phyloP scores from a whole-genome alignment of 2,888 invertebrate species.

The Phasia obesa region DNA sequence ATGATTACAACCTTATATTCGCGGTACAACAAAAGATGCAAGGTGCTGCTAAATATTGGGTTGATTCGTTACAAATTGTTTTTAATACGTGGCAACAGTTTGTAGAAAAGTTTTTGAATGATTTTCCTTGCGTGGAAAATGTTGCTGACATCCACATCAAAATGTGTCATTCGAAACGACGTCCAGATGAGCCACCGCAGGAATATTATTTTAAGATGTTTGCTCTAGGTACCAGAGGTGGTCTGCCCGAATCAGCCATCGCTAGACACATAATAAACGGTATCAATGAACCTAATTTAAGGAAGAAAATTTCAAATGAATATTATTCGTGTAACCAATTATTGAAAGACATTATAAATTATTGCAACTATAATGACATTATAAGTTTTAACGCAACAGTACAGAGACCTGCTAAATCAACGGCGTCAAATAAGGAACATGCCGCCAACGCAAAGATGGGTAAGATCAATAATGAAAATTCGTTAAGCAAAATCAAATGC shows the following conservation, averaged over 20 bases:
- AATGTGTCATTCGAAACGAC: constrained; percentile 51
- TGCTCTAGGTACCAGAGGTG: constrained; percentile 51
- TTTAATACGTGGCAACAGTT: constrained; percentile 60
- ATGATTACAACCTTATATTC: constrained; percentile 51
- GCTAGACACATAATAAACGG: constrained; percentile 63
- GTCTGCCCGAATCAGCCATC: constrained; percentile 60
- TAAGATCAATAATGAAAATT: neutral
- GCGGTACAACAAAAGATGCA: constrained; percentile 66
- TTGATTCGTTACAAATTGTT: constrained; percentile 60
- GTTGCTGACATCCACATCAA: constrained; percentile 27
- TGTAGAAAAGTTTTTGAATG: constrained; percentile 34
- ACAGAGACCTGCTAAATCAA: neutral
- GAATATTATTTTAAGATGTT: constrained; percentile 68
- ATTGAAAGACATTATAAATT: constrained; percentile 42
- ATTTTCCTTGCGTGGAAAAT: constrained; percentile 65
- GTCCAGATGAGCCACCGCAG: constrained; percentile 25
- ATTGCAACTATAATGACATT: constrained; percentile 59
- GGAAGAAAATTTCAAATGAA: constrained; percentile 50
- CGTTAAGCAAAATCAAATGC: constrained; percentile 10
- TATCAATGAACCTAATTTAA: constrained; percentile 61
- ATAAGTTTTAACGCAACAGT: constrained; percentile 1
- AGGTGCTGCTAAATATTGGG: constrained; percentile 62
- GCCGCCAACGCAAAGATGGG: neutral
- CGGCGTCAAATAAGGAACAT: constrained; percentile 2
- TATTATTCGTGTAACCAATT: constrained; percentile 42